Evolutionary conservation across 2,113 vertebrate species (phyloP).

Genomic region (Crypturellus undulatus): DNA sequence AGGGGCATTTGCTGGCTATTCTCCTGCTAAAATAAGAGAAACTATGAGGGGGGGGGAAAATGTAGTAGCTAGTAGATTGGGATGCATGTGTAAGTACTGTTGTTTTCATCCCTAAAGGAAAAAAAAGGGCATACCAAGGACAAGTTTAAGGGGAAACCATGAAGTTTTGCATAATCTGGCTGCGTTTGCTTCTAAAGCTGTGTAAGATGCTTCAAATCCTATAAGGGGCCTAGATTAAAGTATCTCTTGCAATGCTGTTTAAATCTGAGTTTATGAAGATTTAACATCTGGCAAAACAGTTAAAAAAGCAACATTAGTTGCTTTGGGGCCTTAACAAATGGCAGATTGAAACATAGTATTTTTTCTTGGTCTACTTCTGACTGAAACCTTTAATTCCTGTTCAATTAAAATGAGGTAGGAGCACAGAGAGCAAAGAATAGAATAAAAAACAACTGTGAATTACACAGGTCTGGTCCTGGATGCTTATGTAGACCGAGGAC

Average conservation of each 20-base stretch:
- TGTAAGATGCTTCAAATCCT: constrained; percentile 41
- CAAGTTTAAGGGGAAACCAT: constrained; percentile 10
- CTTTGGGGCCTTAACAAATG: background rate
- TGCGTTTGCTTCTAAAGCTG: background rate
- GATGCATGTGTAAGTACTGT: background rate
- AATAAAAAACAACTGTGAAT: background rate
- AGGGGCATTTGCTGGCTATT: background rate
- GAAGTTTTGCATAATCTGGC: constrained; percentile 26
- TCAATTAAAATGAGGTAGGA: background rate
- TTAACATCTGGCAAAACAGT: background rate
- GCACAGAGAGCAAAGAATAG: background rate
- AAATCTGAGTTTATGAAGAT: constrained; percentile 38
- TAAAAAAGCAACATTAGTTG: background rate
- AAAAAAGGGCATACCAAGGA: background rate
- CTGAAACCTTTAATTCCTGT: constrained; percentile 11
- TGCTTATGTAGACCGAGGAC: background rate
- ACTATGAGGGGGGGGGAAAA: background rate
- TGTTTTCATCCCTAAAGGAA: background rate
- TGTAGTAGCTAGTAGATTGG: background rate
- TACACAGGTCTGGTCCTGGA: background rate
- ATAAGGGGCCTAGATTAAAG: constrained; percentile 1
- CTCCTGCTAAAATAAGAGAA: background rate
- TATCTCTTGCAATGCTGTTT: background rate
- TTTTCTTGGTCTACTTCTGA: constrained; percentile 10
- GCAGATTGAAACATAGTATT: background rate